These are phyloP conservation scores for Watersipora subatra DNA, from an alignment of 1,140 invertebrate genomes.

Conservation along the genomic window DNA sequence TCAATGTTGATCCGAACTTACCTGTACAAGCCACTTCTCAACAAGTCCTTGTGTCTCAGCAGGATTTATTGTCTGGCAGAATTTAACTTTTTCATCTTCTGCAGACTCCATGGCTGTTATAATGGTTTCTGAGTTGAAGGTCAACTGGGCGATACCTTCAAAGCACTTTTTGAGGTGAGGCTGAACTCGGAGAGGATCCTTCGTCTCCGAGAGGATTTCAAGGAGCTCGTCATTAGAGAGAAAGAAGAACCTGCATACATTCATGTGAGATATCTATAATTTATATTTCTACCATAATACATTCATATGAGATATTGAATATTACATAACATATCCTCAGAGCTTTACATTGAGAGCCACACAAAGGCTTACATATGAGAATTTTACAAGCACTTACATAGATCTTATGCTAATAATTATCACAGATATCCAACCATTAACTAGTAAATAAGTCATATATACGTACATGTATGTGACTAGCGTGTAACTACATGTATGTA, in stretches of 20 bases:
- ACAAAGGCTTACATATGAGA: too few relatives aligned
- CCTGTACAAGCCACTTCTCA: conserved; percentile 38
- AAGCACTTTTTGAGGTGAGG: conserved; percentile 42
- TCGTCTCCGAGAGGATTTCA: conserved; percentile 40
- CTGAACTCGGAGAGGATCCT: conserved; percentile 44
- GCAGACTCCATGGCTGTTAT: conserved; percentile 77
- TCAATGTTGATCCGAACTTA: too few relatives aligned
- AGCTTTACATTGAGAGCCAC: too few relatives aligned
- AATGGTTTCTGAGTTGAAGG: conserved; percentile 52
- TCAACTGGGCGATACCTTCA: conserved; percentile 49
- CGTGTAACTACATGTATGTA: too few relatives aligned
- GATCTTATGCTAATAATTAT: too few relatives aligned
- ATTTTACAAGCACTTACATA: too few relatives aligned
- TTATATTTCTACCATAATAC: background rate
- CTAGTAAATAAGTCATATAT: too few relatives aligned
- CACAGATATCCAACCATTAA: too few relatives aligned
- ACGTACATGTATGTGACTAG: too few relatives aligned
- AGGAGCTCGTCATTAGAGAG: conserved; percentile 51
- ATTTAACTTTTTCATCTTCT: conserved; percentile 67
- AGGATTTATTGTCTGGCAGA: conserved; percentile 65
- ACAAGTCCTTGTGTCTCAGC: conserved; percentile 53
- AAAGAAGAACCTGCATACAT: conserved; percentile 36
- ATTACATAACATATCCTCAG: too few relatives aligned
- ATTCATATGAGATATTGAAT: too few relatives aligned
- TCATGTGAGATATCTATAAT: background rate